Conservation (phyloP, 2,888 invertebrate genomes). For the Choreutis nemorana region DNA sequence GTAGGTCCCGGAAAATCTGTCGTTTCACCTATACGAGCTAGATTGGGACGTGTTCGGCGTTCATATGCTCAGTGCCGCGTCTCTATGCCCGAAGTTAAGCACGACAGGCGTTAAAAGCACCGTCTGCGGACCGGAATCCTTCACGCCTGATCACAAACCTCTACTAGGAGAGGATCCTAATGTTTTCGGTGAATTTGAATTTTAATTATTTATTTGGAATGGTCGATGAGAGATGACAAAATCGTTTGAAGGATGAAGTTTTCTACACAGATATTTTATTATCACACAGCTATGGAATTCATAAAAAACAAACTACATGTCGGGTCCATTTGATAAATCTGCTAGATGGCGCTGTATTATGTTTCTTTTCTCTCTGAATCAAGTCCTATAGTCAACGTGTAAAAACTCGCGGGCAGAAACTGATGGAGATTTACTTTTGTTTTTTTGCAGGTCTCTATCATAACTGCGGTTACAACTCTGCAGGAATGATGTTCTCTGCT, state of each 20-base stretch:
- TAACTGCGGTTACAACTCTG: slow-evolving; percentile 89
- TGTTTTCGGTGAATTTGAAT: slow-evolving; percentile 62
- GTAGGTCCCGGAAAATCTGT: slow-evolving; percentile 76
- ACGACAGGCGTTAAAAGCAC: slow-evolving; percentile 84
- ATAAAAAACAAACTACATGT: too few species aligned
- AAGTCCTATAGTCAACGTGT: too few species aligned
- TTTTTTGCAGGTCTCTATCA: slow-evolving; percentile 76
- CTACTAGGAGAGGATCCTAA: slow-evolving; percentile 81
- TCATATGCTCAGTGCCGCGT: slow-evolving; percentile 75
- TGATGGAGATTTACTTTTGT: slow-evolving; percentile 4
- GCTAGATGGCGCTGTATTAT: too few species aligned
- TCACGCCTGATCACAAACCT: slow-evolving; percentile 91
- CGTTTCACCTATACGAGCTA: slow-evolving; percentile 85
- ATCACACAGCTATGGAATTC: too few species aligned
- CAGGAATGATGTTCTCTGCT: slow-evolving; percentile 91
- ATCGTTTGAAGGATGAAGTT: too few species aligned
- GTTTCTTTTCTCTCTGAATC: too few species aligned
- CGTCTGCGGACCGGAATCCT: slow-evolving; percentile 90
- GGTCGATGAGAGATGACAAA: too few species aligned
- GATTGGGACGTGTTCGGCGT: slow-evolving; percentile 86
- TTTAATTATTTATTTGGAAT: too few species aligned
- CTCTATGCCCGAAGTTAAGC: slow-evolving; percentile 77
- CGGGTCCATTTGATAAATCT: too few species aligned
- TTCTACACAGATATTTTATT: too few species aligned
- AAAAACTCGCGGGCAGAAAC: too few species aligned